Percentiles rank a stretch among this genome's conserved stretches.
Evolutionary conservation across 2,113 vertebrate genomes (phyloP).

Genomic region (Machaerirhynchus nigripectus): DNA sequence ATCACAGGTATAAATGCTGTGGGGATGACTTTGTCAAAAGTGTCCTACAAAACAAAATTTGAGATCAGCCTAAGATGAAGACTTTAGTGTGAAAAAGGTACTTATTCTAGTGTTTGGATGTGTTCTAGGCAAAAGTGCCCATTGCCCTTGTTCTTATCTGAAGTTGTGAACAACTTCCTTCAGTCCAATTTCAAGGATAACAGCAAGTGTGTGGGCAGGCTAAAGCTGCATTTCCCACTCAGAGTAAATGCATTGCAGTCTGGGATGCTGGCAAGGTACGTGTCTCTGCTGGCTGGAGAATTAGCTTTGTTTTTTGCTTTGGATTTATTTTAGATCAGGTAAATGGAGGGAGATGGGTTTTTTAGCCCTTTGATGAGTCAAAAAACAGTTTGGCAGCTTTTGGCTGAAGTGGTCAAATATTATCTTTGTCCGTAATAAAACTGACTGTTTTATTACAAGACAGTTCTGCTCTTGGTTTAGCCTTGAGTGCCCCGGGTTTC

Average conservation of each 20-base stretch:
- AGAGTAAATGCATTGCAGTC: background rate
- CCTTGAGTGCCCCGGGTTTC: background rate
- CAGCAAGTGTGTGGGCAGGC: background rate
- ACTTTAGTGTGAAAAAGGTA: background rate
- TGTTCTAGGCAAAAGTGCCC: background rate
- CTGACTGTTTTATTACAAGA: background rate
- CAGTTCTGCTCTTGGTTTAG: background rate
- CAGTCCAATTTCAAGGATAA: background rate
- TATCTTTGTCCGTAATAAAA: background rate
- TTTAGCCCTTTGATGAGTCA: background rate
- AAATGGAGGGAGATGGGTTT: background rate
- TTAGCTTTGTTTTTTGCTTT: background rate
- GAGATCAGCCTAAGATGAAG: background rate
- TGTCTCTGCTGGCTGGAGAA: background rate
- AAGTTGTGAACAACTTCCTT: background rate
- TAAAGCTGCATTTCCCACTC: background rate
- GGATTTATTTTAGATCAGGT: background rate
- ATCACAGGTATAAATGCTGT: fast-evolving
- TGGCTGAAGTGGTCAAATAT: background rate
- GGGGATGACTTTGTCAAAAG: background rate
- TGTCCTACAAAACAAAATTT: background rate
- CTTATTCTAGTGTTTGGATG: background rate
- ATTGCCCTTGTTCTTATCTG: background rate
- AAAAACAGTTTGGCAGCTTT: background rate
- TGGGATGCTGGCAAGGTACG: background rate